Evolutionary conservation across 2,888 invertebrate genomes (phyloP), one percentile per base, ranked within the genome.

Genomic region (Prenolepis imparis): DNA sequence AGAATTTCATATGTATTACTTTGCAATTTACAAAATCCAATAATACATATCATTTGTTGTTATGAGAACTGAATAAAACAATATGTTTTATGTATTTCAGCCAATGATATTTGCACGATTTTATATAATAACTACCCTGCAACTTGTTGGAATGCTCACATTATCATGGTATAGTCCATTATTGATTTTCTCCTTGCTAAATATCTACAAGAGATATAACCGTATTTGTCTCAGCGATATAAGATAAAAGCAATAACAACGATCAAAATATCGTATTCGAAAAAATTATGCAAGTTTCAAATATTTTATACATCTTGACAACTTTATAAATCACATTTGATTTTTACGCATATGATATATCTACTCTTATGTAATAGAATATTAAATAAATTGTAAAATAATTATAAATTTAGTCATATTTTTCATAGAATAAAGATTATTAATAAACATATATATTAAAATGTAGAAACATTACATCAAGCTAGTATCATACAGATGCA

Each of bases 141-240:
- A 92, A 93, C 93, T 93, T 94, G 92, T 93, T 92, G 93, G 91
- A 90, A 87, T 89, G 88, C 83, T 88, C 81, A 82, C 86, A 89
- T 89, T 90, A 91, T 88, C 90, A 89, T 90, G 86, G 88, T 84
- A 90, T 80, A 88, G 84, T 86, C 88, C 86, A 89, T 89, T 92
- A 93, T 93, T 92, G 93, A 93, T 94, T 92, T 92, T 90, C 90
- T 85, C 74, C 82, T 78, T 83, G 63, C 52, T 82, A 83, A 86
- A 87, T 90, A 91, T 88, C 89, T 89, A 84, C 83, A 73, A 84
- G 73, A 84, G 39, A 57, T 48, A 52, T 52, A 80, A 59, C 70
- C 32, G 11, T 70, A 21, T 18, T 59, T 36, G 41, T 32, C 36
- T 18, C 21, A n/a, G 18, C 12, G 44, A 21, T 1, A 15, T 11